Evolutionary conservation across 2,888 invertebrate species (phyloP).

Genomic region (Eumerus sabulonum): DNA sequence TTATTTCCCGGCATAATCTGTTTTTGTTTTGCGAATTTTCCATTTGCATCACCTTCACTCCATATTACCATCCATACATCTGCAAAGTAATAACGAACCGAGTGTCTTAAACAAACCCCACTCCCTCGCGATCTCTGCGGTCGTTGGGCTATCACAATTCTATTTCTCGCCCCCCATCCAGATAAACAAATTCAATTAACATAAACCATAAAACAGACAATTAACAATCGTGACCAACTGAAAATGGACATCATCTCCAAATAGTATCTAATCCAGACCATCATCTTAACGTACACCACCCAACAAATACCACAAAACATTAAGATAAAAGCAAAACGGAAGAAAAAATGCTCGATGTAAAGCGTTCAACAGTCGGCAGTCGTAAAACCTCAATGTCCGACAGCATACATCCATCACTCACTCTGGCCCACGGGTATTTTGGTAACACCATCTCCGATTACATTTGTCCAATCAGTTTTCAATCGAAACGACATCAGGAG

Average conservation of each 20-base stretch:
- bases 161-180: not conserved
- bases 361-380: constrained; percentile 47
- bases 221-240: constrained; percentile 13
- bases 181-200: constrained; percentile 11
- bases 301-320: too few species aligned
- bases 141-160: constrained; percentile 7
- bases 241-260: constrained; percentile 22
- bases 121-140: not conserved
- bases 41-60: too few species aligned
- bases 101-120: too few species aligned
- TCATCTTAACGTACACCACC: not conserved
- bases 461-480: constrained; percentile 74
- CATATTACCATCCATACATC: too few species aligned
- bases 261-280: constrained; percentile 7
- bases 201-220: not conserved
- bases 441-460: constrained; percentile 70
- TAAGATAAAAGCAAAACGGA: too few species aligned
- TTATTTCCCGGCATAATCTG: too few species aligned
- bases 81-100: too few species aligned
- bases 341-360: constrained; percentile 51
- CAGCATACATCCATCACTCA: constrained; percentile 68
- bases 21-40: too few species aligned
- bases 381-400: constrained; percentile 72
- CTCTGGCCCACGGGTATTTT: constrained; percentile 69
- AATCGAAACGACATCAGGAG: constrained; percentile 82